These are phyloP conservation scores for Poecilobothrus nobilitatus DNA, from an alignment of 2,888 invertebrate genomes.

Conservation along the genomic window DNA sequence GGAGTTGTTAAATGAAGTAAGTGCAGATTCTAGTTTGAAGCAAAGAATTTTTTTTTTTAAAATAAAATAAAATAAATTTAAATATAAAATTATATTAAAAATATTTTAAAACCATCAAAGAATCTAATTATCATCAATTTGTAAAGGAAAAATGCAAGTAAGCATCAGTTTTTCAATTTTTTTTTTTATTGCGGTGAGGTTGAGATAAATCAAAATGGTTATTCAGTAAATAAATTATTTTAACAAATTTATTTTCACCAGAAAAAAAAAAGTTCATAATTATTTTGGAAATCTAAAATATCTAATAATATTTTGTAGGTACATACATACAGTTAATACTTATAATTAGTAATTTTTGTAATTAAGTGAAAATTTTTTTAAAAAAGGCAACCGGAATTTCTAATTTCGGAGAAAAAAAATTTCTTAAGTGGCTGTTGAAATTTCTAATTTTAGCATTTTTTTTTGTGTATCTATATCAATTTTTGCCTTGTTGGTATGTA, in stretches of 20 bases:
- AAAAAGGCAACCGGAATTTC: neutral
- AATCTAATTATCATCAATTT: neutral
- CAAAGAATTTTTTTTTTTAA: neutral
- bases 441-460: neutral
- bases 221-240: too few species aligned
- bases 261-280: neutral
- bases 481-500: neutral
- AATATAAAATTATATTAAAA: neutral
- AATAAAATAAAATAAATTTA: conserved; percentile 1
- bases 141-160: neutral
- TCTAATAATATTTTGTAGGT: too few species aligned
- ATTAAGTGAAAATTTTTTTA: neutral
- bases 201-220: too few species aligned
- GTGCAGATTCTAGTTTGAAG: conserved; percentile 21
- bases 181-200: neutral
- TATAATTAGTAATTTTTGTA: too few species aligned
- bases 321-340: too few species aligned
- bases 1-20: conserved; percentile 42
- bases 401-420: neutral
- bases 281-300: too few species aligned
- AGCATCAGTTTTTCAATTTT: neutral
- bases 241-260: too few species aligned
- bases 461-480: conserved; percentile 3
- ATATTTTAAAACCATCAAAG: neutral
- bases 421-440: neutral